Evolutionary conservation across 2,888 invertebrate species (phyloP), one percentile per base, ranked within the genome.

Genomic region (Lithophane ornitopus): DNA sequence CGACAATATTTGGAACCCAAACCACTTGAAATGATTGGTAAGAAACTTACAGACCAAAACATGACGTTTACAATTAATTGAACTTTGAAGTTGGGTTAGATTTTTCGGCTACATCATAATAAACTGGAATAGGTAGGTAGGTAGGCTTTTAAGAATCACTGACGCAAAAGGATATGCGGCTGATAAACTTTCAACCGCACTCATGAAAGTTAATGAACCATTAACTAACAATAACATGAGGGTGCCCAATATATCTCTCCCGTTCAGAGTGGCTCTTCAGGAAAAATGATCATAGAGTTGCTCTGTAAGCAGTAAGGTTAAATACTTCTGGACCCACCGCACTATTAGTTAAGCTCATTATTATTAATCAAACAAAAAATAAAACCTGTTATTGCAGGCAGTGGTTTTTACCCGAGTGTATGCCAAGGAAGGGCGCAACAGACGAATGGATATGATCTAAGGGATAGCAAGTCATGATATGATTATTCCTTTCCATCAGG

Each of bases 161-260:
- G 46, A 72, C 59, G 39, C 28, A 59, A 59, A 68, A 67, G n/a
- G 52, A 56, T 34, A 68, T 59, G 28, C 28, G 63, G 22, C 44
- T 65, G 28, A 68, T 63, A 65, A 62, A 65, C 62, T 67, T 68
- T 63, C 34, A 39, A 79, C 52, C 28, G 28, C 52, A 66, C 52
- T 72, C 44, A 28, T 58, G 34, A 59, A 65, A 59, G 49, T 68
- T 54, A 76, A 61, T 76, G 46, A 68, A 46, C 61, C 61, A 76
- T 76, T 76, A 76, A 54, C 67, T 46, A 54, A 39, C 46, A 54
- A 54, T 16, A 46, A 6, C 61, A 59, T 61, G 44, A 62, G 28
- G 28, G 19, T 62, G 54, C 11, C 14, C 26, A 44, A 34, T 75
- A 76, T 76, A 74, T 46, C 1, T 39, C 39, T 28, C 28, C 28